Base-by-base conservation (phyloP, 2,888 invertebrate genomes). In the Smittia aterrima region DNA sequence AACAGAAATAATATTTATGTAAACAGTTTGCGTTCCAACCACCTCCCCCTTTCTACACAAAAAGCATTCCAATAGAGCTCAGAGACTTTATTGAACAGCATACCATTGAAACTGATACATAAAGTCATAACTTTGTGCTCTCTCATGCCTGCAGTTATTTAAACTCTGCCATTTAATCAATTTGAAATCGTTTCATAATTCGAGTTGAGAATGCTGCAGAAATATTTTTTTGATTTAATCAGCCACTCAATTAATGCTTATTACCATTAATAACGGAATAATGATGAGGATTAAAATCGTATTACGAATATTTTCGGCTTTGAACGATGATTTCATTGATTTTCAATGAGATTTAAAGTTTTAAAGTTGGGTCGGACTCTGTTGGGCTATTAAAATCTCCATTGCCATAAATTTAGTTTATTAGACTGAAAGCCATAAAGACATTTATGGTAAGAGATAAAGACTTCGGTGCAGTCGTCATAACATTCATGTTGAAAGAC, bases 181-280 rank as follows among this genome's bases (percentile, higher is more conserved):
- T 64, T 64, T 3, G 9, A 64, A 27, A 64, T 64, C 20, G 25
- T 11, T 27, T 27, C 13, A 58, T 64, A 64, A 64, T 20, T 67
- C 32, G 9, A 20, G 16, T 32, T 22, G 20, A 1, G 9, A 38
- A 20, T 67, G 40, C 27, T 38, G 32, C 66, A 66, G 38, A 11
- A 67, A 7, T 13, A 32, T 16, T 22, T 41, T 38, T 41, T 24
- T 67, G 20, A 67, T 67, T 67, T 67, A 67, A 67, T 67, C 67
- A 67, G 20, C 40, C 47, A 67, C 67, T 67, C 67, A 67, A 67
- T 67, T n/a, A n/a, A n/a, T n/a, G n/a, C n/a, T n/a, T n/a, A n/a
- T n/a, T 67, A 67, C 22, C 67, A 41, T 67, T 67, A 67, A 67
- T 67, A 67, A 67, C 47, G 22, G 24, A 67, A 67, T 67, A 67